A percentile compares a stretch with the other conserved stretches of the same genome.
These are phyloP conservation scores for Melangyna quadrimaculata DNA, from an alignment of 2,888 invertebrate species.

Conservation along the genomic window DNA sequence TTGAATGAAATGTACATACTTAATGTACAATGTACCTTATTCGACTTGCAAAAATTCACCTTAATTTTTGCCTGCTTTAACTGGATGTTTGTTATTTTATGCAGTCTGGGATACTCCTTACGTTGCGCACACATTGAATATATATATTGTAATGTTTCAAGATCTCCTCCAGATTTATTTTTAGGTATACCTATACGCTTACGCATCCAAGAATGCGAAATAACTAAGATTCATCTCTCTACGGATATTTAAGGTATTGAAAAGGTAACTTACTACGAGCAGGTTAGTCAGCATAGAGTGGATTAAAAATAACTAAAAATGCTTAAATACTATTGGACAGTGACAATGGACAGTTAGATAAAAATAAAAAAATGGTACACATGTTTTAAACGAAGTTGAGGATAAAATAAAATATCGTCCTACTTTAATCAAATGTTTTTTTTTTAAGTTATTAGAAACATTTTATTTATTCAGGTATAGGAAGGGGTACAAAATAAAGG, in stretches of 20 bases:
- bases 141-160: conserved; percentile 13
- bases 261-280: conserved; percentile 23
- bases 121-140: background rate
- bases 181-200: too few relatives aligned
- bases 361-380: too few relatives aligned
- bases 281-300: conserved; percentile 12
- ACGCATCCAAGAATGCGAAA: conserved; percentile 47
- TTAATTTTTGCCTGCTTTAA: conserved; percentile 35
- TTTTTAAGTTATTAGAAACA: too few relatives aligned
- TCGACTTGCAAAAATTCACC: conserved; percentile 38
- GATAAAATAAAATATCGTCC: background rate
- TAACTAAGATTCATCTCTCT: conserved; percentile 19
- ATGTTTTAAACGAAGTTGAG: background rate
- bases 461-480: too few relatives aligned
- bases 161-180: conserved; percentile 54
- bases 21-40: too few relatives aligned
- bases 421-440: too few relatives aligned
- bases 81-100: conserved; percentile 46
- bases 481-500: too few relatives aligned
- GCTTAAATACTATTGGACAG: background rate
- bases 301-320: conserved; percentile 28
- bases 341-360: conserved; percentile 61
- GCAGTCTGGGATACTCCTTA: background rate
- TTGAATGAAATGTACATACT: too few relatives aligned
- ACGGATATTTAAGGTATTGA: conserved; percentile 39